A percentile compares a stretch with the other conserved stretches of the same genome.
phyloP scores from a whole-genome alignment of 2,797 vertebrate genomes.

The Hippopotamyrus pictus region DNA sequence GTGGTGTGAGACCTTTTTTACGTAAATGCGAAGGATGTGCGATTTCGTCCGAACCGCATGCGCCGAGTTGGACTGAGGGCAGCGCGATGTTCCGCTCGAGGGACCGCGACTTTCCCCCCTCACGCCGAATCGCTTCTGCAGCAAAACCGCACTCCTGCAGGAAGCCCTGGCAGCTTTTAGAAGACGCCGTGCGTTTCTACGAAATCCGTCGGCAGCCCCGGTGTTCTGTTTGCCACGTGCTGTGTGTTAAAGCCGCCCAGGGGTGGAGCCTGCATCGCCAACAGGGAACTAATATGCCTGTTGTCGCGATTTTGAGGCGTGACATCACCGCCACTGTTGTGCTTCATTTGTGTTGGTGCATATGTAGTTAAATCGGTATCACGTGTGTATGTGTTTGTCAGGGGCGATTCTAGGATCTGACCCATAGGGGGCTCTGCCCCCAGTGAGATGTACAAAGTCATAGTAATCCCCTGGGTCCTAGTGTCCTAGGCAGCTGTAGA shows the following conservation, averaged over 20 bases:
- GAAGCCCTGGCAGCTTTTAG: conserved; percentile 47
- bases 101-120: conserved; percentile 39
- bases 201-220: neutral
- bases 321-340: neutral
- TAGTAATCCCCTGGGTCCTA: neutral
- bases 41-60: neutral
- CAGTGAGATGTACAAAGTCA: neutral
- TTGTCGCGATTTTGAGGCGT: neutral
- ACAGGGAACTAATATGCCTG: neutral
- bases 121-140: conserved; percentile 29
- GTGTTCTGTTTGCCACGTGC: neutral
- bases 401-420: neutral
- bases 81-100: conserved; percentile 34
- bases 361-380: neutral
- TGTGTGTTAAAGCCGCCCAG: neutral
- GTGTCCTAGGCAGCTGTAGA: neutral
- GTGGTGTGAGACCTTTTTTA: neutral
- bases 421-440: neutral
- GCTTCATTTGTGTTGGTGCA: neutral
- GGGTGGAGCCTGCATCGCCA: neutral
- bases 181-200: neutral
- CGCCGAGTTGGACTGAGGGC: neutral
- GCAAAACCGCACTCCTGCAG: conserved; percentile 49
- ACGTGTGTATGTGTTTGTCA: neutral
- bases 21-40: neutral